Evolutionary conservation across 2,888 invertebrate species (phyloP), one percentile per base, ranked within the genome.

Genomic region (Sphecodes monilicornis): DNA sequence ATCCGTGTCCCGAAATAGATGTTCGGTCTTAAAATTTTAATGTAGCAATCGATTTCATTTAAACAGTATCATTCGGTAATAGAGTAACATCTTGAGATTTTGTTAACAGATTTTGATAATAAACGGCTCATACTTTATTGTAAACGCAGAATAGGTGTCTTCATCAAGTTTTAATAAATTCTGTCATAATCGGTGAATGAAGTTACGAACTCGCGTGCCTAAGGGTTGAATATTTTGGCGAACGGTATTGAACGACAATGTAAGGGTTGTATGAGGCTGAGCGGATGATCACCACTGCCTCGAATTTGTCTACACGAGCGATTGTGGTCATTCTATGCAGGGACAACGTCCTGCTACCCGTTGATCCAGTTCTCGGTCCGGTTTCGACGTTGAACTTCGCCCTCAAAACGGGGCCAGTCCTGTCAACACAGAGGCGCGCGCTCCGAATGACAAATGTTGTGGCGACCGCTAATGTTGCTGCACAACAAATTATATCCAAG

Each of bases 391-490:
- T 92, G 93, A 93, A 93, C 93, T 93, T 93, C 91, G 92, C 90
- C 93, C 93, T 86, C 87, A 76, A 92, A 93, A 92, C 91, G 89
- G 93, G 93, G 93, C 91, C 84, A 87, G 80, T 86, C 92, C 93
- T 94, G 94, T 94, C 94, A 94, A 94, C 94, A 94, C 94, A 94
- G 92, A 91, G 93, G 93, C 93, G 93, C 93, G 93, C 91, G 92
- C 88, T 80, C 82, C 75, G 89, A 90, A 94, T 94, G 94, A 94
- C 93, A 93, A 94, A 94, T 94, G 93, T 91, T 86, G 86, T 74
- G 86, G 81, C 88, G 91, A 90, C 93, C 92, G 86, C 93, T 92
- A 92, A 94, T 94, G 93, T 94, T 93, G 90, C 92, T 91, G 90
- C 85, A 93, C 94, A 94, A 94, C 94, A 94, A 94, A 94, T 94